Conservation (phyloP, 1,140 invertebrate species). For the Drosophila dunni region DNA sequence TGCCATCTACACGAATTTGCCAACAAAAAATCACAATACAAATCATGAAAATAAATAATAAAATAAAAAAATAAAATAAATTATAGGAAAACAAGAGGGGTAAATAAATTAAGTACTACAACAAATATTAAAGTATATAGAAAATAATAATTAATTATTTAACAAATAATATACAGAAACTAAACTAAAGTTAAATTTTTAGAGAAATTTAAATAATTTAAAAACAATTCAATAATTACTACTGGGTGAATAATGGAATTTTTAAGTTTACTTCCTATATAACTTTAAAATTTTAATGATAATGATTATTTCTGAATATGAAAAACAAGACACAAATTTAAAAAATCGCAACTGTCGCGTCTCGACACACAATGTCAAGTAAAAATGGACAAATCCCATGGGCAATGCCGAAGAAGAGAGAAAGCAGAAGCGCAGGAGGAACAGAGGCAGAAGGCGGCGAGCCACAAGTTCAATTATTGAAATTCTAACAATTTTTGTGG, state of each 20-base stretch:
- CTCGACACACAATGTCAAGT: slow-evolving; percentile 1
- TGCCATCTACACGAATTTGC: slow-evolving; percentile 38
- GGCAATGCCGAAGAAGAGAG: neutral
- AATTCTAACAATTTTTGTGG: slow-evolving; percentile 50
- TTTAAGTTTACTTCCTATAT: no score
- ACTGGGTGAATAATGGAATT: no score
- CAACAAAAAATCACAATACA: slow-evolving; percentile 40
- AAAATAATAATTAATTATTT: neutral
- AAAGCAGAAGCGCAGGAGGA: neutral
- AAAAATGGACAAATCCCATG: slow-evolving; percentile 13
- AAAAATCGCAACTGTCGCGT: slow-evolving; percentile 22
- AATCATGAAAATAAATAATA: slow-evolving; percentile 43
- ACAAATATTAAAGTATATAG: neutral
- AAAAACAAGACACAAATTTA: neutral
- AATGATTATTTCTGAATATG: neutral
- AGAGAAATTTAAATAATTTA: no score
- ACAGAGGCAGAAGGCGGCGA: neutral
- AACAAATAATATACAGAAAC: neutral
- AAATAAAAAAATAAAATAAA: neutral
- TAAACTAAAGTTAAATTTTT: no score
- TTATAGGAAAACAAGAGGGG: neutral
- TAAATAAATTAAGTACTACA: neutral
- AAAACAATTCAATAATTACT: no score
- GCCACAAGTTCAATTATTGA: slow-evolving; percentile 51
- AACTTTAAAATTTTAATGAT: no score